Percentiles rank a stretch among this genome's conserved stretches.
phyloP scores from a whole-genome alignment of 2,888 invertebrate genomes.

The Exephanes ischioxanthus region DNA sequence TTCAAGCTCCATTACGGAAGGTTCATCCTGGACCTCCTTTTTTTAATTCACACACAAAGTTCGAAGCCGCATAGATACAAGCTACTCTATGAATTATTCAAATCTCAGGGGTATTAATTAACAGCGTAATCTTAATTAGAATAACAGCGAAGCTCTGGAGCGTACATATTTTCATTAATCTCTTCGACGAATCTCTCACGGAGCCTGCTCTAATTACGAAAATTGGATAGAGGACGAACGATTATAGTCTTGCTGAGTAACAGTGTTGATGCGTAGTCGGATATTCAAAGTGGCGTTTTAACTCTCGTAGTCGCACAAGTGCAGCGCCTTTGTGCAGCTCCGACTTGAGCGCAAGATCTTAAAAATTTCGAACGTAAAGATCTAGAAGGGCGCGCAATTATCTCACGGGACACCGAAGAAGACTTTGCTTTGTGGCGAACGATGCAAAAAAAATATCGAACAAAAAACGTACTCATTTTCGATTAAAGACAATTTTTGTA shows the following conservation, averaged over 20 bases:
- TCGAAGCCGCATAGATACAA: constrained; percentile 14
- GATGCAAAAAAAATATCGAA: background rate
- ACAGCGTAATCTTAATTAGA: constrained; percentile 58
- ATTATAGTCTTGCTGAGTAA: constrained; percentile 11
- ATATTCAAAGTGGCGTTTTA: background rate
- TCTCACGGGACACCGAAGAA: background rate
- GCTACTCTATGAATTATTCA: constrained; percentile 41
- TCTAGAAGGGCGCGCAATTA: background rate
- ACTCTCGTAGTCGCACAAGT: background rate
- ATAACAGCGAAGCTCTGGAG: constrained; percentile 42
- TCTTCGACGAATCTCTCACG: constrained; percentile 54
- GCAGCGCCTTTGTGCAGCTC: background rate
- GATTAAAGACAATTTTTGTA: background rate
- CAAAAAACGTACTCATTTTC: background rate
- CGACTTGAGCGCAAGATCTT: background rate
- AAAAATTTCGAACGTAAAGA: background rate
- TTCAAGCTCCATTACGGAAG: background rate
- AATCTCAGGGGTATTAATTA: constrained; percentile 54
- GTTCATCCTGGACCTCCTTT: background rate
- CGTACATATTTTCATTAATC: constrained; percentile 64
- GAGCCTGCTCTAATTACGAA: constrained; percentile 60
- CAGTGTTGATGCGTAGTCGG: background rate
- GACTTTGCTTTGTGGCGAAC: background rate
- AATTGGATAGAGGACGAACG: constrained; percentile 53
- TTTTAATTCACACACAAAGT: constrained; percentile 29